phyloP scores from a whole-genome alignment of 2,888 invertebrate species.

The Plemyria rubiginata region DNA sequence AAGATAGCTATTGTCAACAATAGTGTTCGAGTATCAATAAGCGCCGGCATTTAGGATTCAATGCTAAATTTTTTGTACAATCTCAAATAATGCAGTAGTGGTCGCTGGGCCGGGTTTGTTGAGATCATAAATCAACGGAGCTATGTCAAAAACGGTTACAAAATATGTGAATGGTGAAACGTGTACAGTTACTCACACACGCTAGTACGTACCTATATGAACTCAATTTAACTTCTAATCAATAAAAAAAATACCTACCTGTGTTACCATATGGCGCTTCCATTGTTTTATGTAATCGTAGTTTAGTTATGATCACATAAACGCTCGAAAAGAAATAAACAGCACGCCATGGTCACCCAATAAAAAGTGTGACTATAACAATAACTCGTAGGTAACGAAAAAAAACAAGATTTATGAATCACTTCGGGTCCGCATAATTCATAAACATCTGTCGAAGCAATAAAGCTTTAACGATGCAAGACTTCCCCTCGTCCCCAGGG shows the following conservation, averaged over 20 bases:
- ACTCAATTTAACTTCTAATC: not conserved
- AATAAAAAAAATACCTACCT: not conserved
- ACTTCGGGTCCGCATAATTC: conserved; percentile 63
- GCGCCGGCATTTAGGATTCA: no score
- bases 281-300: not conserved
- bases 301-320: conserved; percentile 18
- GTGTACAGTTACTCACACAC: no score
- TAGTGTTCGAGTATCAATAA: no score
- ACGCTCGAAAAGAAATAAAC: conserved; percentile 17
- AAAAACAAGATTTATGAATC: conserved; percentile 59
- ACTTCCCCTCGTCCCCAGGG: conserved; percentile 47
- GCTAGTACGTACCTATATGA: no score
- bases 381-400: conserved; percentile 49
- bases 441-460: conserved; percentile 67
- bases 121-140: conserved; percentile 31
- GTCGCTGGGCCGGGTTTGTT: conserved; percentile 10
- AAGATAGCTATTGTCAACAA: no score
- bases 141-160: conserved; percentile 30
- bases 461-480: conserved; percentile 69
- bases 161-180: conserved; percentile 8
- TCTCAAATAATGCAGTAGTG: conserved; percentile 10
- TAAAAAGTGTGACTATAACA: conserved; percentile 33
- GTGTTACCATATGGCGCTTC: no score
- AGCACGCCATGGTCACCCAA: conserved; percentile 28
- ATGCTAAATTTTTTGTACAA: not conserved